These are phyloP conservation scores for Tenthredo amoena DNA, from an alignment of 2,888 invertebrate species.

Conservation along the genomic window DNA sequence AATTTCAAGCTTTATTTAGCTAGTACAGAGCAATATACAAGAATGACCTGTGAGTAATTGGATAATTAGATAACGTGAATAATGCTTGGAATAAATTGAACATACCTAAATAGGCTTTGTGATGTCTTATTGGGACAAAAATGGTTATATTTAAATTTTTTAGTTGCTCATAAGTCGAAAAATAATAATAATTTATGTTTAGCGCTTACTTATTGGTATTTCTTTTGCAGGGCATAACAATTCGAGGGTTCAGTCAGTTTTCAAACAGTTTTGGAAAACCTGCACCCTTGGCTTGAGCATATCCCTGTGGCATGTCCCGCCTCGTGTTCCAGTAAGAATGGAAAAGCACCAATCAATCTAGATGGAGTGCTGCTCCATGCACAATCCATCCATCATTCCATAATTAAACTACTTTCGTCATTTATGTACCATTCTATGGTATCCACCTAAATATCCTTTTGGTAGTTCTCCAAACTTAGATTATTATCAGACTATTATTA, in stretches of 20 bases:
- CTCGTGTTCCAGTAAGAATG: not conserved
- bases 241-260: not conserved
- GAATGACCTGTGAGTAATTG: not conserved
- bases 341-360: not conserved
- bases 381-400: slow-evolving; percentile 24
- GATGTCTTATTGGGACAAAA: not conserved
- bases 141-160: not conserved
- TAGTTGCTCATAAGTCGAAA: not conserved
- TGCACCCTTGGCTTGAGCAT: not conserved
- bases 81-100: not conserved
- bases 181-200: not conserved
- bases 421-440: not conserved
- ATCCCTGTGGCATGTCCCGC: not conserved
- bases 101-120: not conserved
- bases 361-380: not conserved
- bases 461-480: not conserved
- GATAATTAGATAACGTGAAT: not conserved
- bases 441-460: not conserved
- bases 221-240: not conserved
- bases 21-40: not conserved
- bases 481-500: slow-evolving; percentile 9
- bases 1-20: slow-evolving; percentile 5
- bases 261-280: slow-evolving; percentile 10
- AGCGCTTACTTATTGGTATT: not conserved
- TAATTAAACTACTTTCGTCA: not conserved